phyloP scores from a whole-genome alignment of 2,113 vertebrate genomes.

The Turnix velox region DNA sequence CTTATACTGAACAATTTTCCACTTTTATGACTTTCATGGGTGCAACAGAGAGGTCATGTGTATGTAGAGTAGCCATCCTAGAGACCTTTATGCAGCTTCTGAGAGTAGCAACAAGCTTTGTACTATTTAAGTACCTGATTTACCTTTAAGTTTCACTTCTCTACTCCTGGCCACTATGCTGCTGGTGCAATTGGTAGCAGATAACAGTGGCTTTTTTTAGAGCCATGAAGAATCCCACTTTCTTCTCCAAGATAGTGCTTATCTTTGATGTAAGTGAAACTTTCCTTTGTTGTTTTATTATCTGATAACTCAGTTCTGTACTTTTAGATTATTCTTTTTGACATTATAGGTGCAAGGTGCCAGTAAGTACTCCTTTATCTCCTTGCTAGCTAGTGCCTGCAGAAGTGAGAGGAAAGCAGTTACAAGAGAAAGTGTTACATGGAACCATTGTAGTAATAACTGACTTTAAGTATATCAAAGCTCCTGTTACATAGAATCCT shows the following conservation, averaged over 20 bases:
- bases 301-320: neutral
- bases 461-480: neutral
- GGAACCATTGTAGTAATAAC: neutral
- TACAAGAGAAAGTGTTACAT: neutral
- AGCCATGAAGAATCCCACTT: neutral
- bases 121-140: neutral
- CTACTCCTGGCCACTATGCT: neutral
- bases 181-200: neutral
- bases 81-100: neutral
- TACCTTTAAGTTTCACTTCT: neutral
- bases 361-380: neutral
- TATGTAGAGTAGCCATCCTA: neutral
- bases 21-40: neutral
- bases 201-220: neutral
- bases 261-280: neutral
- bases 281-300: neutral
- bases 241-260: neutral
- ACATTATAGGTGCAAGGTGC: neutral
- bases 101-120: neutral
- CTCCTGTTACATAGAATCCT: neutral
- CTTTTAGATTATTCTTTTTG: neutral
- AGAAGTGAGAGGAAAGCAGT: neutral
- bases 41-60: neutral
- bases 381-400: neutral
- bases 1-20: neutral